phyloP scores from a whole-genome alignment of 2,797 vertebrate species.

The Margarornis squamiger region DNA sequence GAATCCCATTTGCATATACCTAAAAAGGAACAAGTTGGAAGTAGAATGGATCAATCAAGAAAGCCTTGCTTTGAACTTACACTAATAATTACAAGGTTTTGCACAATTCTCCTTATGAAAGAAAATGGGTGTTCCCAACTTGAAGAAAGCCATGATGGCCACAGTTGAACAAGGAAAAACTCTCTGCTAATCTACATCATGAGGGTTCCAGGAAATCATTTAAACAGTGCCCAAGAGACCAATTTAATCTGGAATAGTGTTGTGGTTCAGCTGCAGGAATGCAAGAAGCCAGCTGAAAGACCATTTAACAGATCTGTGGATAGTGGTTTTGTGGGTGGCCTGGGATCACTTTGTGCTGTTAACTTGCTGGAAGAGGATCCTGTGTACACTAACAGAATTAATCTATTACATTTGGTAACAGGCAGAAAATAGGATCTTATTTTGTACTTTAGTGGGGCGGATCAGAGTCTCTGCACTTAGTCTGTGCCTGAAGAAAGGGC shows the following conservation, averaged over 20 bases:
- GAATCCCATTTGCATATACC: constrained; percentile 98
- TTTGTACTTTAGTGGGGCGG: not conserved
- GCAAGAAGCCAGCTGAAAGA: not conserved
- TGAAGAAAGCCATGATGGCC: not conserved
- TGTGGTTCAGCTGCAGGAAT: not conserved
- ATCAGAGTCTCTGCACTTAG: not conserved
- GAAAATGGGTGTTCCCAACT: not conserved
- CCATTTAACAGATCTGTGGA: not conserved
- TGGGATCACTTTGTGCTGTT: not conserved
- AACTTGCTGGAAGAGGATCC: not conserved
- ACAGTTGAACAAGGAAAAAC: not conserved
- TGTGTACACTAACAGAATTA: not conserved
- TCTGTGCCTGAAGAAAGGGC: not conserved
- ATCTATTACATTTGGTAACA: not conserved
- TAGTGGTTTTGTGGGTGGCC: not conserved
- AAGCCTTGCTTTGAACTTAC: not conserved
- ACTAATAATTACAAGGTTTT: not conserved
- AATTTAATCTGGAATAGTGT: not conserved
- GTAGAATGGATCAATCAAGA: not conserved
- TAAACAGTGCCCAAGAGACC: not conserved
- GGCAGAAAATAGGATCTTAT: not conserved
- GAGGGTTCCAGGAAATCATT: not conserved
- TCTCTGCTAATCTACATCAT: not conserved
- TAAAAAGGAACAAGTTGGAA: constrained; percentile 54
- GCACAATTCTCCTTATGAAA: not conserved